These are phyloP conservation scores for Seriola quinqueradiata DNA, from an alignment of 2,113 vertebrate species.

Conservation along the genomic window DNA sequence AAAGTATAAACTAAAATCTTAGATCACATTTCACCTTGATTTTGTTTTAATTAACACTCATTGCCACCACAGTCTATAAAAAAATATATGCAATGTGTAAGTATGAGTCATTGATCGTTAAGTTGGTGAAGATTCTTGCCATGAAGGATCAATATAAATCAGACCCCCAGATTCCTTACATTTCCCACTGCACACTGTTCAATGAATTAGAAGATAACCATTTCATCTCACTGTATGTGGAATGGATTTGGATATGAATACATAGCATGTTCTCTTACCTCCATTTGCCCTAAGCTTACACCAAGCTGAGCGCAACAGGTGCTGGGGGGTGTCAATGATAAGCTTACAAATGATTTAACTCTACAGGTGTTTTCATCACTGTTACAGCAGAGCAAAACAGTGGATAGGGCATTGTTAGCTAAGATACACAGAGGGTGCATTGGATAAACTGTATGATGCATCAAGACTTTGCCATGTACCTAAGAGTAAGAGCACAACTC, in stretches of 20 bases:
- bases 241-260: constrained; percentile 19
- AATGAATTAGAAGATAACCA: constrained; percentile 22
- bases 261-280: neutral
- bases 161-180: too few species aligned
- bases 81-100: neutral
- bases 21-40: neutral
- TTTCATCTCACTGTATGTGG: neutral
- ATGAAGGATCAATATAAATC: too few species aligned
- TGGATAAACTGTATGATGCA: neutral
- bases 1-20: neutral
- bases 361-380: constrained; percentile 27
- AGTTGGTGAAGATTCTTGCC: too few species aligned
- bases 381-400: constrained; percentile 4
- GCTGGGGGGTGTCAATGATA: neutral
- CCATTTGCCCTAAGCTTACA: neutral
- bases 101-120: too few species aligned
- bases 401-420: neutral
- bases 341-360: too few species aligned
- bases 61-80: neutral
- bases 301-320: neutral
- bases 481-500: neutral
- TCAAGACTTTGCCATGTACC: constrained; percentile 1
- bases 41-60: too few species aligned
- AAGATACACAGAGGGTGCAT: neutral
- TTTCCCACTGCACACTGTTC: neutral